Percentiles rank a stretch among this genome's conserved stretches.
Conservation (phyloP, 2,797 vertebrate species). For the Pantherophis vulpinus region DNA sequence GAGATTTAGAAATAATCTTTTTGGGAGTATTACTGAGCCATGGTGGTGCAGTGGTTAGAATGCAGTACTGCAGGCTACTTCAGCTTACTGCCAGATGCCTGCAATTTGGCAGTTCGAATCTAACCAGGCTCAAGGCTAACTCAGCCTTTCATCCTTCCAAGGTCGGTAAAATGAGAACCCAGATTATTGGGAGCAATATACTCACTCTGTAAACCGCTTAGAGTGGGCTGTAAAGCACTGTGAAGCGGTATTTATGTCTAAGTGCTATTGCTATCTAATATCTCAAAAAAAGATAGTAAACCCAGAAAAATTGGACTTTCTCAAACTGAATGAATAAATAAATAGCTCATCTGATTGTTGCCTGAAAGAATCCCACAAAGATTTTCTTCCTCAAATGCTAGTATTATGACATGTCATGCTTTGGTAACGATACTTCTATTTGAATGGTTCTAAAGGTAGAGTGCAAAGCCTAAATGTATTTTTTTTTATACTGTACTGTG, state of each 20-base stretch:
- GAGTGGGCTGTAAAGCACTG: no score
- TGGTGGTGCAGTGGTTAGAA: no score
- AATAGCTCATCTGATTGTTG: background rate
- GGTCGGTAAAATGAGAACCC: no score
- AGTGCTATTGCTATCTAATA: background rate
- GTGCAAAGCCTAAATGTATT: background rate
- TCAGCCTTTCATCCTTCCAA: no score
- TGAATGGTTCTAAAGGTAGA: background rate
- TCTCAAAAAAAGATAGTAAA: background rate
- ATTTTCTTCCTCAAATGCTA: background rate
- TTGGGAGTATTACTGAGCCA: background rate
- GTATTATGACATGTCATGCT: background rate
- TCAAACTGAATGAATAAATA: background rate
- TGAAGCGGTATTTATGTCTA: no score
- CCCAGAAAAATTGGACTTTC: background rate
- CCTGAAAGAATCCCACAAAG: background rate
- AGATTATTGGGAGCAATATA: no score
- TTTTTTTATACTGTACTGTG: background rate
- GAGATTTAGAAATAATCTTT: background rate
- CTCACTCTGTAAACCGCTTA: no score
- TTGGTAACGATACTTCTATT: background rate
- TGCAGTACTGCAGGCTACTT: no score
- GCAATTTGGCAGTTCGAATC: no score
- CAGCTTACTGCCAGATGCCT: no score
- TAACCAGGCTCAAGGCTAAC: no score